Base-by-base conservation (phyloP, 1,140 invertebrate species). In the Hormaphis cornu region DNA sequence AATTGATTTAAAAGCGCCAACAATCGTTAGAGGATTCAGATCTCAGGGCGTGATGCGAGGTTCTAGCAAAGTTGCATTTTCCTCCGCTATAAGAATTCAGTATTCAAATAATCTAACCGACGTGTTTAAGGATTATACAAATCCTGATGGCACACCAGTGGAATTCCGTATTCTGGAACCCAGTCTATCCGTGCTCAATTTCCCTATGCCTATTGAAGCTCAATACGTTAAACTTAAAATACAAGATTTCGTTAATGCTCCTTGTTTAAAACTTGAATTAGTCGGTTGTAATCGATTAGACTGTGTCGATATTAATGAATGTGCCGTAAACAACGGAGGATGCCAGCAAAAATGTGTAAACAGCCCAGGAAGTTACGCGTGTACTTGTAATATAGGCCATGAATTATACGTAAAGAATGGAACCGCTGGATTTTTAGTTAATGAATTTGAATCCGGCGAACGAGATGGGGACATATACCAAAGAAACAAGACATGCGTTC, bases 311-410 rank as follows among this genome's bases (percentile, higher is more conserved):
- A 86, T 95, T 33, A 96, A 97, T 76, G 95, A 98, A 78, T 98
- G 95, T 78, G 82, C 83, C 54, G 82, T 82, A 20, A 87, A 89
- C 71, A 97, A 97, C 77, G 95, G 94, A 9, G 92, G 91, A 20
- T 97, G 95, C 78, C 89, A 96, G 75, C 93, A 95, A 75, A 92
- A 93, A 79, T 96, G 93, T 80, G 83, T 93, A 48, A 96, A 96
- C 73, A 86, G 82, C 71, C 87, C 90, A 52, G 95, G 95, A 54
- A 85, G 87, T 74, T 97, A 87, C 74, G 84, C 85, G 7, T 98
- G 96, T 76, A 83, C 84, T 53, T 98, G 95, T 76, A 93, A 95
- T 75, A 86, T 91, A 50, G 96, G 96, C 4, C 98, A 87, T 77
- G 91, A 97, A 74, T 80, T 99, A 10, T 98, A 92, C 78, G 85